phyloP scores from a whole-genome alignment of 2,888 invertebrate species.

The Idaea biselata region DNA sequence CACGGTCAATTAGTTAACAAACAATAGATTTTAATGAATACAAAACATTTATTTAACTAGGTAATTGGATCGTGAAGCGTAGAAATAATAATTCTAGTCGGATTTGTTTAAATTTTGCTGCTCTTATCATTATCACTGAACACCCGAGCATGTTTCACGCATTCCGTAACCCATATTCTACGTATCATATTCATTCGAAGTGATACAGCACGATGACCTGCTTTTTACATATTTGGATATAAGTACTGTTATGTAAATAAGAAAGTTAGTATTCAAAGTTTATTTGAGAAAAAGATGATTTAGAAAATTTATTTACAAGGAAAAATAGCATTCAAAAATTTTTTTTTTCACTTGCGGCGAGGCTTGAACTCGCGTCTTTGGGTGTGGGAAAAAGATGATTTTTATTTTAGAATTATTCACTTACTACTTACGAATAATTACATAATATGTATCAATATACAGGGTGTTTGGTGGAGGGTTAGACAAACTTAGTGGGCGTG shows the following conservation, averaged over 20 bases:
- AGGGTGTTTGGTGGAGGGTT: no score
- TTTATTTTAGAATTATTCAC: background rate
- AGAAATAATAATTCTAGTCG: background rate
- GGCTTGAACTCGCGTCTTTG: no score
- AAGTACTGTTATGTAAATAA: background rate
- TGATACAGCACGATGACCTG: background rate
- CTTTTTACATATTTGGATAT: background rate
- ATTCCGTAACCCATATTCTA: background rate
- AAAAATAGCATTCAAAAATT: no score
- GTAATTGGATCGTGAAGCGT: background rate
- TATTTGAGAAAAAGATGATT: background rate
- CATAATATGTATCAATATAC: no score
- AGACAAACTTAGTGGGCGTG: no score
- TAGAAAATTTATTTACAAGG: no score
- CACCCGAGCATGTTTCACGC: background rate
- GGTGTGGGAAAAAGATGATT: no score
- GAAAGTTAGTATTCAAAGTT: background rate
- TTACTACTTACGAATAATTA: background rate
- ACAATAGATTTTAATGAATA: constrained; percentile 11
- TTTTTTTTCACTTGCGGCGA: no score
- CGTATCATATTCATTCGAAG: background rate
- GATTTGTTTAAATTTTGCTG: background rate
- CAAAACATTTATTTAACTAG: background rate
- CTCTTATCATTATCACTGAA: background rate
- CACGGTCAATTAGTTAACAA: constrained; percentile 35